Conservation (phyloP, 2,113 vertebrate genomes). For the Pseudonaja textilis region DNA sequence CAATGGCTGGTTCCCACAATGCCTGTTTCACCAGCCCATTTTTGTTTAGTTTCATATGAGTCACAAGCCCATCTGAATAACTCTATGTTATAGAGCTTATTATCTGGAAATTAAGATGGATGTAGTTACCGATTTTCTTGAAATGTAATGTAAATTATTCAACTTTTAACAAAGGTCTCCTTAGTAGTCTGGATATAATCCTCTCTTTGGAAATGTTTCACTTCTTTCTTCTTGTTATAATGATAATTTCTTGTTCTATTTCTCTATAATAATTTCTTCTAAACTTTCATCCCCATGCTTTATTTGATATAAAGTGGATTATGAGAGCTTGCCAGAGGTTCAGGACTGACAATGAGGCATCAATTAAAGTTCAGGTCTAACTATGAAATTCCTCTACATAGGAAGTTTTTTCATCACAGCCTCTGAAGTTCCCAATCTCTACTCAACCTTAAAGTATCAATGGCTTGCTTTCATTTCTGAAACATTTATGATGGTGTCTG, state of each 20-base stretch:
- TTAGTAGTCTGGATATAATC: background rate
- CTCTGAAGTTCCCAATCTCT: background rate
- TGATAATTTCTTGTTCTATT: slow-evolving; percentile 8
- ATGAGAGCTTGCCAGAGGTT: slow-evolving; percentile 14
- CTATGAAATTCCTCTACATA: background rate
- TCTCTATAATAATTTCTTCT: slow-evolving; percentile 11
- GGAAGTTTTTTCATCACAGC: background rate
- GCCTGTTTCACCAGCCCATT: background rate
- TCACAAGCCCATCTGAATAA: background rate
- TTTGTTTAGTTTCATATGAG: background rate
- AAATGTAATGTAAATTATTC: background rate
- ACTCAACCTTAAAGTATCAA: background rate
- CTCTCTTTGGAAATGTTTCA: background rate
- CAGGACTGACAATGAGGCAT: slow-evolving; percentile 16
- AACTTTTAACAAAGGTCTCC: background rate
- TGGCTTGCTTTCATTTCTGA: background rate
- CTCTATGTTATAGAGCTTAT: background rate
- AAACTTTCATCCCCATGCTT: background rate
- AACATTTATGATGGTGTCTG: background rate
- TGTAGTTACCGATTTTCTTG: background rate
- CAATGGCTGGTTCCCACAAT: background rate
- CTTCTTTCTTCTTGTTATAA: background rate
- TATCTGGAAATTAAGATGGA: background rate
- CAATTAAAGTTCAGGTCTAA: background rate
- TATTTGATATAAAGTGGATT: slow-evolving; percentile 16